These are phyloP conservation scores for Dissostichus mawsoni DNA, from an alignment of 2,113 vertebrate genomes.

Conservation along the genomic window DNA sequence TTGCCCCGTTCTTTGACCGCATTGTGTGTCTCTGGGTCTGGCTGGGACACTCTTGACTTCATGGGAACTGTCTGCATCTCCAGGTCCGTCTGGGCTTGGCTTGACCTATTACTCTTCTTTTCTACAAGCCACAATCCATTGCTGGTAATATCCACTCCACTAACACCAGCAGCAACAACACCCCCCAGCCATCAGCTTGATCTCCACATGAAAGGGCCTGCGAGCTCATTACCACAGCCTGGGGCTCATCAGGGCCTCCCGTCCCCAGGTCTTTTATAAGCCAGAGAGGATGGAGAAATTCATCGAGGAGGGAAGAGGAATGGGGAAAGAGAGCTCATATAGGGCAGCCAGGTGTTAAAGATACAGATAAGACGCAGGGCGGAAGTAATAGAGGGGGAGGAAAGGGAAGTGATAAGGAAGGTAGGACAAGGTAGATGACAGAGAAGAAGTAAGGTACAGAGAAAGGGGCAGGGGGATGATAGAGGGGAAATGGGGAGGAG, in stretches of 20 bases:
- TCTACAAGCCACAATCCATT: conserved; percentile 40
- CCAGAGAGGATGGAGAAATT: conserved; percentile 65
- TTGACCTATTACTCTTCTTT: conserved; percentile 50
- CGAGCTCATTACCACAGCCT: conserved; percentile 76
- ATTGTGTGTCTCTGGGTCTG: conserved; percentile 55
- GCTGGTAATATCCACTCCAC: conserved; percentile 66
- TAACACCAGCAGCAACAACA: conserved; percentile 60
- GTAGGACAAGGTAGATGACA: conserved; percentile 56
- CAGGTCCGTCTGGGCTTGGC: conserved; percentile 22
- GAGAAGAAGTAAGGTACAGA: conserved; percentile 53
- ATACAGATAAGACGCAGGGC: conserved; percentile 61
- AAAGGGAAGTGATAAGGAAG: conserved; percentile 61
- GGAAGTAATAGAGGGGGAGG: conserved; percentile 48
- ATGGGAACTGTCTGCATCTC: conserved; percentile 65
- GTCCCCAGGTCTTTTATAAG: conserved; percentile 64
- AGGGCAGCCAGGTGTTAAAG: conserved; percentile 68
- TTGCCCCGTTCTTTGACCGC: conserved; percentile 40
- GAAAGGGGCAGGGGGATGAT: conserved; percentile 32
- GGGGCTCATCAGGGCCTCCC: conserved; percentile 61
- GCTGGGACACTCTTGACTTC: conserved; percentile 55
- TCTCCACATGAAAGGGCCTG: conserved; percentile 78
- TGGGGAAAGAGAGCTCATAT: conserved; percentile 46
- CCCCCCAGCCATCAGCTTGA: conserved; percentile 59
- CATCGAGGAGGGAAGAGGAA: conserved; percentile 34
- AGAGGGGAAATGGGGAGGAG: conserved; percentile 31